Evolutionary conservation across 2,113 vertebrate species (phyloP).

Genomic region (Platanista minor): DNA sequence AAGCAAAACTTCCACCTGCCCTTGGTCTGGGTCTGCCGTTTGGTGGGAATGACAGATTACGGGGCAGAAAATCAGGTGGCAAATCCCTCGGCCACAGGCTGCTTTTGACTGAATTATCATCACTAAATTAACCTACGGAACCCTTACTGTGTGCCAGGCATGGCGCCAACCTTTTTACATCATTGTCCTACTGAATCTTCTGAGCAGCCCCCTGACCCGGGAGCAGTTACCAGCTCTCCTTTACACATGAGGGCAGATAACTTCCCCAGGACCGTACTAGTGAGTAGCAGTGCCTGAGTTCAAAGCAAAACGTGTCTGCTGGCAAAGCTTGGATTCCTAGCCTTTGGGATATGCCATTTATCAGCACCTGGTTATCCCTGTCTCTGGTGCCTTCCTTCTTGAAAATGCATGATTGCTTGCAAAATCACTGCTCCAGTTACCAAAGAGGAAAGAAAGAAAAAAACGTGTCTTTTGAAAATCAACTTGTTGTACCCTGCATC

Average conservation of each 20-base stretch:
- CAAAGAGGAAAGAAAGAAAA: background rate
- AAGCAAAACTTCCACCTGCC: background rate
- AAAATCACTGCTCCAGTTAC: background rate
- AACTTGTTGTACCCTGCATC: too few relatives aligned
- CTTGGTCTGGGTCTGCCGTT: background rate
- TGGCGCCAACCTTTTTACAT: accelerated
- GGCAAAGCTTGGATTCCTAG: background rate
- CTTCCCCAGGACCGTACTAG: background rate
- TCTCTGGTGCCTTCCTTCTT: background rate
- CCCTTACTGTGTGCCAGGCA: background rate
- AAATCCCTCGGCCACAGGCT: background rate
- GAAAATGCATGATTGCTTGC: background rate
- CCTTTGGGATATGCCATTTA: accelerated
- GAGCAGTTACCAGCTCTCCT: background rate
- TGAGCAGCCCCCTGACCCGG: background rate
- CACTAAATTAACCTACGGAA: background rate
- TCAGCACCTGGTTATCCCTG: accelerated
- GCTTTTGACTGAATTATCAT: background rate
- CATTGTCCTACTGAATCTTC: background rate
- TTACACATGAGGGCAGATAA: background rate
- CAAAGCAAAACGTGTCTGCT: background rate
- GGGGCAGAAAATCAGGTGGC: background rate
- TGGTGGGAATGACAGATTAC: background rate
- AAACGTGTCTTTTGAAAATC: background rate
- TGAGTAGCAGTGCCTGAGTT: background rate